These are phyloP conservation scores for Oasisia sp. DNA, from an alignment of 2,888 invertebrate genomes.

Conservation along the genomic window DNA sequence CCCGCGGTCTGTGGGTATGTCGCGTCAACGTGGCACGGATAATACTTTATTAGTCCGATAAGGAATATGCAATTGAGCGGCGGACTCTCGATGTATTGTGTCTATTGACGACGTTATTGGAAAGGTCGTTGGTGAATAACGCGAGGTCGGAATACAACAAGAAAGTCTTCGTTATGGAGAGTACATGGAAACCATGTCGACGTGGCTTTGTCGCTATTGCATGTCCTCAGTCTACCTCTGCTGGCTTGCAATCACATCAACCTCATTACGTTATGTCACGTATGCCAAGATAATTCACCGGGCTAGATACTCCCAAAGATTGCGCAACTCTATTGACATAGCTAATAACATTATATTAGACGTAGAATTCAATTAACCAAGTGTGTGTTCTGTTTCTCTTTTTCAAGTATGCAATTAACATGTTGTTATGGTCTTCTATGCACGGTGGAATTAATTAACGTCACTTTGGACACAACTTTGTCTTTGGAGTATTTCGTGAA, in stretches of 20 bases:
- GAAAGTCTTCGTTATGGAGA: background rate
- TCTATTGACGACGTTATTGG: background rate
- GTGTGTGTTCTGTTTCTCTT: background rate
- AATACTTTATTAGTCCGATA: background rate
- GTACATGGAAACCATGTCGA: background rate
- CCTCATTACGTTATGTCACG: background rate
- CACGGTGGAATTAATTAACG: background rate
- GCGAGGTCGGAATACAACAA: background rate
- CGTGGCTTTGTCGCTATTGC: background rate
- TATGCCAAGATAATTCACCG: background rate
- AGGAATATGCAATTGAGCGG: background rate
- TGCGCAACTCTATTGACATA: background rate
- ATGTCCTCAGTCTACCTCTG: background rate
- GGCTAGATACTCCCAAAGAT: background rate
- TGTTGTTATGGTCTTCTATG: background rate
- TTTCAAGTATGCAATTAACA: background rate
- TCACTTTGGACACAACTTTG: background rate
- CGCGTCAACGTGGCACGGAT: background rate
- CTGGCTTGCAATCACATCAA: background rate
- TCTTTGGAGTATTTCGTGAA: background rate
- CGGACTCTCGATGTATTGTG: background rate
- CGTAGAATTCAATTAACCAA: conserved; percentile 2
- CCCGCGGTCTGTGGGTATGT: background rate
- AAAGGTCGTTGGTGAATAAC: background rate
- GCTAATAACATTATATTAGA: background rate